Percentiles rank a stretch among this genome's conserved stretches.
Conservation (phyloP, 2,888 invertebrate genomes). For the Eretmocerus hayati region DNA sequence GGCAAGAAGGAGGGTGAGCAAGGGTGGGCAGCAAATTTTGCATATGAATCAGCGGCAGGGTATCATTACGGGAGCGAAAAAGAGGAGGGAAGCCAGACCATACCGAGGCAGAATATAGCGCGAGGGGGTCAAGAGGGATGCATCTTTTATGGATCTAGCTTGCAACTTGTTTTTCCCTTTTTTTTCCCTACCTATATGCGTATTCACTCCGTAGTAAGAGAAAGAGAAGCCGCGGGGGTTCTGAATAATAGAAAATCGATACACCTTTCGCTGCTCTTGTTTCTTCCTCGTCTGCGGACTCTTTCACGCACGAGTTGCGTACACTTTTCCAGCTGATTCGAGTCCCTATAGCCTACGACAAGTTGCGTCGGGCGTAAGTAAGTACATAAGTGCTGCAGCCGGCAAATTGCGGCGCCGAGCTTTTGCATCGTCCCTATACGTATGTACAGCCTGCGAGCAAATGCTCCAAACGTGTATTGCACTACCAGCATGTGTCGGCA, state of each 20-base stretch:
- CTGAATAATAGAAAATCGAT: conserved; percentile 23
- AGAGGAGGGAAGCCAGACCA: not conserved
- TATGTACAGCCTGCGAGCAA: too few relatives aligned
- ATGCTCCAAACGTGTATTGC: too few relatives aligned
- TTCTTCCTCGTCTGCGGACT: too few relatives aligned
- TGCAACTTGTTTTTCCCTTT: conserved; percentile 10
- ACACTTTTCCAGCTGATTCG: too few relatives aligned
- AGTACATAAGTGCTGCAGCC: too few relatives aligned
- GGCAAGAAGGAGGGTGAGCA: not conserved
- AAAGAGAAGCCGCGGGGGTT: not conserved
- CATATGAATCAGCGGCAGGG: conserved; percentile 17
- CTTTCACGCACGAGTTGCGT: too few relatives aligned
- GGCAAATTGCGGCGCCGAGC: too few relatives aligned
- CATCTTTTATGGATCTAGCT: conserved; percentile 17
- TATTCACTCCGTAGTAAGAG: not conserved
- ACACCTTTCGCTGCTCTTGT: conserved; percentile 1
- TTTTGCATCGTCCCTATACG: too few relatives aligned
- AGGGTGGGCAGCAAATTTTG: conserved; percentile 12
- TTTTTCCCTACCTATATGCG: not conserved
- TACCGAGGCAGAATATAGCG: not conserved
- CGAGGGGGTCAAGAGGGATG: conserved; percentile 16
- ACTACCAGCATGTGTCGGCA: too few relatives aligned
- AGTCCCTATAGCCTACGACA: too few relatives aligned
- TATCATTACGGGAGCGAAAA: conserved; percentile 10
- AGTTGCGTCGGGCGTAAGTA: too few relatives aligned